Percentiles rank a stretch among this genome's conserved stretches.
These are phyloP conservation scores for Petaurus breviceps DNA, from an alignment of 2,113 vertebrate species.

Conservation along the genomic window DNA sequence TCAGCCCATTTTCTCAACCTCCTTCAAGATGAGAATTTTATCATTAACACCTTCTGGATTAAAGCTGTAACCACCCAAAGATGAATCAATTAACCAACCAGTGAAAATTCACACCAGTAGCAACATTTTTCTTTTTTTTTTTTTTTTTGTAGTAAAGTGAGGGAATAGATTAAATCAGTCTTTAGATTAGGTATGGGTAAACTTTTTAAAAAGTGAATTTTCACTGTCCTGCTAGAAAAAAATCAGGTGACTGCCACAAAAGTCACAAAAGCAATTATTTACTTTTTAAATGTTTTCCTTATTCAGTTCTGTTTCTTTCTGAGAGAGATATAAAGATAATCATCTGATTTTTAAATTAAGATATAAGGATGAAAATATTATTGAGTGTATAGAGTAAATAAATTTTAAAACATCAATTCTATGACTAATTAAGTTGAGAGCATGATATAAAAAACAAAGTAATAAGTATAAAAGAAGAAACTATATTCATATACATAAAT, in stretches of 20 bases:
- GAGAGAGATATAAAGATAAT: neutral
- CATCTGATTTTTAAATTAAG: constrained; percentile 30
- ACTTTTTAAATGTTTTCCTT: neutral
- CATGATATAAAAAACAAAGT: neutral
- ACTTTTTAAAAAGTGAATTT: neutral
- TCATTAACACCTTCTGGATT: constrained; percentile 29
- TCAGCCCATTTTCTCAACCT: neutral
- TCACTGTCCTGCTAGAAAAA: neutral
- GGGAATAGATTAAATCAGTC: neutral
- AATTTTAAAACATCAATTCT: neutral
- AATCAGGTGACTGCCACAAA: neutral
- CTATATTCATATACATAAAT: neutral
- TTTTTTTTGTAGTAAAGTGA: neutral
- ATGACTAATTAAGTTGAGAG: neutral
- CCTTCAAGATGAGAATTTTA: constrained; percentile 39
- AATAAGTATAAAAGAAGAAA: neutral
- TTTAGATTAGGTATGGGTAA: neutral
- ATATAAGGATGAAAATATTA: neutral
- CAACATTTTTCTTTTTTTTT: neutral
- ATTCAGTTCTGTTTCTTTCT: neutral
- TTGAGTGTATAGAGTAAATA: neutral
- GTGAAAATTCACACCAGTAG: neutral
- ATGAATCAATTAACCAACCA: constrained; percentile 15
- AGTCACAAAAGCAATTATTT: neutral
- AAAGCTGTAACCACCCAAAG: constrained; percentile 25